Evolutionary conservation across 2,113 vertebrate species (phyloP).

Genomic region (Proteles cristata): DNA sequence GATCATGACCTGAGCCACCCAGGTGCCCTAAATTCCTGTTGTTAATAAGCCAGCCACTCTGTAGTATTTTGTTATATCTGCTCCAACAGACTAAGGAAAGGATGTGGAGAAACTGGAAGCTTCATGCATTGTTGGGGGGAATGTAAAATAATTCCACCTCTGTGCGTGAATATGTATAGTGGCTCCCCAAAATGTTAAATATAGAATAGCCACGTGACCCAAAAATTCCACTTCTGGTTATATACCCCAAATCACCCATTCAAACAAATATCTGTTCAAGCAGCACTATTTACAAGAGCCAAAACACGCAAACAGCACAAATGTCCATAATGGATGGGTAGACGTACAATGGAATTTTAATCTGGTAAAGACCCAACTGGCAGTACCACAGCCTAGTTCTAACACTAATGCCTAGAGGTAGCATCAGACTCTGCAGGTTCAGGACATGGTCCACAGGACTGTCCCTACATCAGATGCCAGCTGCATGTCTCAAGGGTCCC

Average conservation of each 20-base stretch:
- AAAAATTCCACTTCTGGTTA: not conserved
- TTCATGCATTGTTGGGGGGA: not conserved
- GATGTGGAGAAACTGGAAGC: not conserved
- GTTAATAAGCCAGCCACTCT: not conserved
- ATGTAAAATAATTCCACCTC: not conserved
- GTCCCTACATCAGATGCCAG: not conserved
- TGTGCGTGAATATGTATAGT: too few relatives aligned
- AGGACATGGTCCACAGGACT: not conserved
- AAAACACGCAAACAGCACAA: not conserved
- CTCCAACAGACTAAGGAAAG: not conserved
- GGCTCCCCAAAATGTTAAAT: not conserved
- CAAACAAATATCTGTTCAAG: not conserved
- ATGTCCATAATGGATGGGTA: not conserved
- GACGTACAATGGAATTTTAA: not conserved
- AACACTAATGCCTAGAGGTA: not conserved
- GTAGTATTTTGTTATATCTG: not conserved
- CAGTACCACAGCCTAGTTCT: not conserved
- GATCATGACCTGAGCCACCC: too few relatives aligned
- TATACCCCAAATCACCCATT: not conserved
- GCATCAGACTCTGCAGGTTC: not conserved
- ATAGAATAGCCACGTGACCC: not conserved
- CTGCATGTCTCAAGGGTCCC: not conserved
- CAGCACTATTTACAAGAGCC: not conserved
- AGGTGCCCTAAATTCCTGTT: not conserved
- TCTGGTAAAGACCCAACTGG: not conserved